A percentile compares a stretch with the other conserved stretches of the same genome.
These are phyloP conservation scores for Circaetus gallicus DNA, from an alignment of 2,113 vertebrate genomes.

Conservation along the genomic window DNA sequence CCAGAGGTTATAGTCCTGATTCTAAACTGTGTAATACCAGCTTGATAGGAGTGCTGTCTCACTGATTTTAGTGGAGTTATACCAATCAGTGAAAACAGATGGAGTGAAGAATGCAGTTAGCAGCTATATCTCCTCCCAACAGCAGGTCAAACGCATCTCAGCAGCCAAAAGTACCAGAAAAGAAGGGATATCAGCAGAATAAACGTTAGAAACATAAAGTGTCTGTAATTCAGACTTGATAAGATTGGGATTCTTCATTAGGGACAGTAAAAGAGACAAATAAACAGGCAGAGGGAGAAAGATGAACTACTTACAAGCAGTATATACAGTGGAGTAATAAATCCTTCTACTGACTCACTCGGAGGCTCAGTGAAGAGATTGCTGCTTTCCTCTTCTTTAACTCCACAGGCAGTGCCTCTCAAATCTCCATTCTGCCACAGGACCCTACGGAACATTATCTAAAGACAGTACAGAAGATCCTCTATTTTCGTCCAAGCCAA, in stretches of 20 bases:
- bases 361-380: background rate
- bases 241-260: constrained; percentile 15
- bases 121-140: constrained; percentile 46
- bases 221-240: constrained; percentile 20
- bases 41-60: background rate
- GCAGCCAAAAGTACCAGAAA: constrained; percentile 1
- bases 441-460: background rate
- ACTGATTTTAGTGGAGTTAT: background rate
- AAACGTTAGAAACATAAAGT: background rate
- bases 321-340: background rate
- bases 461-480: background rate
- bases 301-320: background rate
- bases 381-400: background rate
- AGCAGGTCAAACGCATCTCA: constrained; percentile 9
- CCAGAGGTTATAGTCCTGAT: background rate
- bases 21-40: background rate
- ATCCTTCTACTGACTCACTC: background rate
- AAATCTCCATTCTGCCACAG: background rate
- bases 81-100: background rate
- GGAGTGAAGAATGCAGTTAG: background rate
- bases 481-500: background rate
- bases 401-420: background rate
- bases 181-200: constrained; percentile 24
- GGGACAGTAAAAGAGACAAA: constrained; percentile 35
- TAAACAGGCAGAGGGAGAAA: constrained; percentile 16